Evolutionary conservation across 2,113 vertebrate genomes (phyloP).

Genomic region (Eonycteris spelaea): DNA sequence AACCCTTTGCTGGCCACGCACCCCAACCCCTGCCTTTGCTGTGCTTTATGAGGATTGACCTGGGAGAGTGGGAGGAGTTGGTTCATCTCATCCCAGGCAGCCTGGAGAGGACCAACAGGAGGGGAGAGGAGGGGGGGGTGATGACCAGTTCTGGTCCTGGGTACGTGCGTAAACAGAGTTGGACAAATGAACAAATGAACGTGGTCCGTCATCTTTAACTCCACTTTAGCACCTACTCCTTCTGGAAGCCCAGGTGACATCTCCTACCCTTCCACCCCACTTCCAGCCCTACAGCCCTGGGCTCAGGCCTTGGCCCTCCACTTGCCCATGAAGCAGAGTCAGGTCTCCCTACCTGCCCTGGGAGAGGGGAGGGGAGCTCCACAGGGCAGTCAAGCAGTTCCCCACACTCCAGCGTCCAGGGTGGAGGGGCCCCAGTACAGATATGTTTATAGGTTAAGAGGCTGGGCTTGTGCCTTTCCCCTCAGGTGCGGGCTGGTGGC

Average conservation of each 20-base stretch:
- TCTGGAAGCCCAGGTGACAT: not conserved
- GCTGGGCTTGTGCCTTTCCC: not conserved
- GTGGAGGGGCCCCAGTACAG: not conserved
- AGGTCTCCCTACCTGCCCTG: not conserved
- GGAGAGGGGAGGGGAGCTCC: not conserved
- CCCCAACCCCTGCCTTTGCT: not conserved
- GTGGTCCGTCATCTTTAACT: not conserved
- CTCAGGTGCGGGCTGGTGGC: slow-evolving; percentile 92
- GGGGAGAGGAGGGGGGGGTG: not conserved
- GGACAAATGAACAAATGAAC: not conserved
- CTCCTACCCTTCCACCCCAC: not conserved
- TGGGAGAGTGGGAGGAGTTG: not conserved
- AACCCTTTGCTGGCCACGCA: fast-evolving
- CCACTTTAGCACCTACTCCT: not conserved
- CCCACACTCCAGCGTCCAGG: not conserved
- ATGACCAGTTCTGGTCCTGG: not conserved
- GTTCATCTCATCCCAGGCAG: not conserved
- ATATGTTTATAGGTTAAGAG: not conserved
- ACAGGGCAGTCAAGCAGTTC: not conserved
- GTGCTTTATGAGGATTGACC: not conserved
- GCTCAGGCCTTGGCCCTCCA: not conserved
- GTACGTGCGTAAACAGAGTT: not conserved
- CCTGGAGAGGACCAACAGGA: too few relatives aligned
- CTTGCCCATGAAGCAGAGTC: not conserved
- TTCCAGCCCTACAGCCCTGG: not conserved